These are phyloP conservation scores for Netelia inedita DNA, from an alignment of 2,888 invertebrate species.

Conservation along the genomic window DNA sequence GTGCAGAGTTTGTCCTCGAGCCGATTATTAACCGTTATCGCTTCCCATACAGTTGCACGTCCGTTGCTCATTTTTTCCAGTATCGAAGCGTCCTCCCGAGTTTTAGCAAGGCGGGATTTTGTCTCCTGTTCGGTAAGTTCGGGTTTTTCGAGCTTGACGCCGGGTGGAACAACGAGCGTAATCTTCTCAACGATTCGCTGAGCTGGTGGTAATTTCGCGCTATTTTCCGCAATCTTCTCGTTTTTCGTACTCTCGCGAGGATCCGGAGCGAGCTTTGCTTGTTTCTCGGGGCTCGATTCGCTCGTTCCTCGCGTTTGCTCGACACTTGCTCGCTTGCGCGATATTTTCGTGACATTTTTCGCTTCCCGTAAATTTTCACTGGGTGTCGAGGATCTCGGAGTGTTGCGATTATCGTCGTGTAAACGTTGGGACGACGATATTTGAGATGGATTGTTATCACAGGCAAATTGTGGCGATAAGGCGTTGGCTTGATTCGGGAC, in stretches of 20 bases:
- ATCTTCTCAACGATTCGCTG: conserved; percentile 51
- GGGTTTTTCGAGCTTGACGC: conserved; percentile 63
- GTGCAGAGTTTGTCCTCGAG: conserved; percentile 87
- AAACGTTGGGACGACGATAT: conserved; percentile 69
- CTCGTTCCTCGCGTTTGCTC: conserved; percentile 71
- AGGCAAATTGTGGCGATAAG: conserved; percentile 82
- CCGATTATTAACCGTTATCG: conserved; percentile 54
- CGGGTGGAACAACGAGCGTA: conserved; percentile 21
- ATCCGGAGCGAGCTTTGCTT: conserved; percentile 77
- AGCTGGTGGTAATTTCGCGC: conserved; percentile 35
- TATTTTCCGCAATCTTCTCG: conserved; percentile 7
- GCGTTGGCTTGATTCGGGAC: conserved; percentile 65
- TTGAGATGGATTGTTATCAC: conserved; percentile 78
- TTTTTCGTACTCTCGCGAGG: conserved; percentile 13
- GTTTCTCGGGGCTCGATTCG: conserved; percentile 83
- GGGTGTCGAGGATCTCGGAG: conserved; percentile 68
- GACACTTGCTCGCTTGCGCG: conserved; percentile 81
- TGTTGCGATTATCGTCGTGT: conserved; percentile 72
- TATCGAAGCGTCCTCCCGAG: conserved; percentile 50
- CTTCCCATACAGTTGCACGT: conserved; percentile 57
- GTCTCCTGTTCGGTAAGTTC: conserved; percentile 69
- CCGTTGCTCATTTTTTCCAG: conserved; percentile 61
- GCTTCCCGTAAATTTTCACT: conserved; percentile 67
- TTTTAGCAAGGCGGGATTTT: conserved; percentile 72
- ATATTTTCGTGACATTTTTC: conserved; percentile 73